Conservation (phyloP, 2,888 invertebrate genomes). For the Torymus auratus region DNA sequence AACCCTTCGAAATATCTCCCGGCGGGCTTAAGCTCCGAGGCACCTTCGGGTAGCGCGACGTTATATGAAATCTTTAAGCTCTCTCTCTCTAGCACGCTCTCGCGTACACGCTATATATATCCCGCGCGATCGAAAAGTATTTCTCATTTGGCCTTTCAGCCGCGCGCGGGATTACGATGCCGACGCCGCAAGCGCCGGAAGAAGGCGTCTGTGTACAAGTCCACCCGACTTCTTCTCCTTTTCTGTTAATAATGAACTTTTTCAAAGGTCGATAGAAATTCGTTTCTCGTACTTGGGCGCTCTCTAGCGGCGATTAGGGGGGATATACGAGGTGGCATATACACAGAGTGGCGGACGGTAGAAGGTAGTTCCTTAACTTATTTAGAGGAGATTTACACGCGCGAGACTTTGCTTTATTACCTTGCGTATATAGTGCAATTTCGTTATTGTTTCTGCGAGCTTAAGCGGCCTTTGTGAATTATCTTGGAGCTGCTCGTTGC, state of each 20-base stretch:
- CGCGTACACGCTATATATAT: slow-evolving; percentile 14
- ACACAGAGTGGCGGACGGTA: neutral
- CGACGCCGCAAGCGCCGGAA: slow-evolving; percentile 5
- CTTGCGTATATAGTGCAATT: slow-evolving; percentile 27
- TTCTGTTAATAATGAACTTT: slow-evolving; percentile 46
- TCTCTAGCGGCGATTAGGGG: slow-evolving; percentile 12
- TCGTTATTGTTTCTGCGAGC: slow-evolving; percentile 30
- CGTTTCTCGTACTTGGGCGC: neutral
- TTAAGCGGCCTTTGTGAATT: slow-evolving; percentile 15
- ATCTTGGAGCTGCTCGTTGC: neutral
- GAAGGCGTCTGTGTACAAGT: neutral
- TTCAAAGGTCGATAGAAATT: slow-evolving; percentile 33
- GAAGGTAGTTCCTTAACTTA: slow-evolving; percentile 26
- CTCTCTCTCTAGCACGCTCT: slow-evolving; percentile 40
- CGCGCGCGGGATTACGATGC: slow-evolving; percentile 69
- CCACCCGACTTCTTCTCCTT: neutral
- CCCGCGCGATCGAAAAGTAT: slow-evolving; percentile 72
- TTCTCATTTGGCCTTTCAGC: slow-evolving; percentile 74
- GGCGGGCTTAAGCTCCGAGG: slow-evolving; percentile 60
- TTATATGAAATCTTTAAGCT: slow-evolving; percentile 68
- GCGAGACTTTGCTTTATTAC: slow-evolving; percentile 39
- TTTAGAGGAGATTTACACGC: slow-evolving; percentile 24
- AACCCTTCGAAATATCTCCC: slow-evolving; percentile 57
- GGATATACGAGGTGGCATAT: neutral
- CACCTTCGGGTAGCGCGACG: slow-evolving; percentile 59